Evolutionary conservation across 2,888 invertebrate species (phyloP).

Genomic region (Eledona agricola): DNA sequence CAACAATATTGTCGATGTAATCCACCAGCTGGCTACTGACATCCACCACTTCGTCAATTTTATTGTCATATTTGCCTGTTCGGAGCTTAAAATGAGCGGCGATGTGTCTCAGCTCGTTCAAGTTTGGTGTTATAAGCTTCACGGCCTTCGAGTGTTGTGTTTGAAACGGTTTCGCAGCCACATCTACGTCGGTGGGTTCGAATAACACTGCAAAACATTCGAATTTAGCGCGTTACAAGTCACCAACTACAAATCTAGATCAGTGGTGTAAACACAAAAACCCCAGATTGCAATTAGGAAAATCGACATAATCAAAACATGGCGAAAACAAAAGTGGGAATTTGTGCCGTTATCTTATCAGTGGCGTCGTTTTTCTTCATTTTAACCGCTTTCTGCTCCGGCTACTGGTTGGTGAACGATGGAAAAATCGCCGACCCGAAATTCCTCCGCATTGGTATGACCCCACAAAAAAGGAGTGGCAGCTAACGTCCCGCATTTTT

Average conservation of each 20-base stretch:
- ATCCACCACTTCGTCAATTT: slow-evolving; percentile 53
- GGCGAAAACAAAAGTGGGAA: slow-evolving; percentile 73
- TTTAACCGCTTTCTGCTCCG: slow-evolving; percentile 83
- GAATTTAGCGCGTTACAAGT: slow-evolving; percentile 16
- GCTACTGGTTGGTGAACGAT: slow-evolving; percentile 88
- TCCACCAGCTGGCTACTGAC: slow-evolving; percentile 61
- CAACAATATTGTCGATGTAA: slow-evolving; percentile 67
- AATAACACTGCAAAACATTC: slow-evolving; percentile 81
- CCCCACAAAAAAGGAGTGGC: slow-evolving; percentile 51
- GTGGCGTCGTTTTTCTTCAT: slow-evolving; percentile 75
- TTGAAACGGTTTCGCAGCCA: slow-evolving; percentile 76
- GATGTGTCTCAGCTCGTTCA: slow-evolving; percentile 78
- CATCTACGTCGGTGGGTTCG: slow-evolving; percentile 86
- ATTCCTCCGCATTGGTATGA: slow-evolving; percentile 79
- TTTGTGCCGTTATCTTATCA: slow-evolving; percentile 73
- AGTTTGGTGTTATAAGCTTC: slow-evolving; percentile 80
- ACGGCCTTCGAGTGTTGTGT: slow-evolving; percentile 63
- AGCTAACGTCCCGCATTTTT: slow-evolving; percentile 25
- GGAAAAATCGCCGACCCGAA: slow-evolving; percentile 79
- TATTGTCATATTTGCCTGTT: slow-evolving; percentile 44
- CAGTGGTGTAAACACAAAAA: slow-evolving; percentile 6
- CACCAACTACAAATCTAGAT: neutral
- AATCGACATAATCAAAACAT: slow-evolving; percentile 51
- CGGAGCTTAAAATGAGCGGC: slow-evolving; percentile 63
- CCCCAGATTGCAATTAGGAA: slow-evolving; percentile 9